Conservation (phyloP, 2,113 vertebrate species). For the Paraplagusia blochii region DNA sequence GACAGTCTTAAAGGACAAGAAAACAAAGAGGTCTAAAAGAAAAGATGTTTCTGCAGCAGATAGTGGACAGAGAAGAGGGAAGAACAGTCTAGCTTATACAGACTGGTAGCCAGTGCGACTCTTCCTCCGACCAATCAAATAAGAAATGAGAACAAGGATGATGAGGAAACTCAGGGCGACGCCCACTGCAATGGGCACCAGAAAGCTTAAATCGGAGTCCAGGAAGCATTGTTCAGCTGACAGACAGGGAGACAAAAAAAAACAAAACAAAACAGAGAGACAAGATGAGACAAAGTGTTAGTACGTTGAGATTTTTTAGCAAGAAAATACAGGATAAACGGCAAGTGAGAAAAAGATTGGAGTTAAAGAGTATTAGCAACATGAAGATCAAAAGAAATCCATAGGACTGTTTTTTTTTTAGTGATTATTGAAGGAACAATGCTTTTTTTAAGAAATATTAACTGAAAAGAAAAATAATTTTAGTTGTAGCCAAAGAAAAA, state of each 20-base stretch:
- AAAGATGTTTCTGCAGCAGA: conserved; percentile 20
- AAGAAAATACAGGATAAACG: background rate
- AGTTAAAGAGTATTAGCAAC: too few relatives aligned
- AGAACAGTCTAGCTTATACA: conserved; percentile 73
- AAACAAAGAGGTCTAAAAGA: too few relatives aligned
- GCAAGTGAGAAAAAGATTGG: conserved; percentile 4
- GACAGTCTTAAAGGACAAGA: background rate
- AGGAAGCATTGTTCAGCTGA: conserved; percentile 96
- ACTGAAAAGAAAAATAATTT: conserved; percentile 1
- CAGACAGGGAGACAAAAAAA: conserved; percentile 48
- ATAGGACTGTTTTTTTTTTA: too few relatives aligned
- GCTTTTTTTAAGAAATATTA: too few relatives aligned
- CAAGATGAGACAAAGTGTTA: conserved; percentile 46
- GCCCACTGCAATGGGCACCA: conserved; percentile 93
- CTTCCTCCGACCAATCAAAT: conserved; percentile 93
- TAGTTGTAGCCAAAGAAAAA: background rate
- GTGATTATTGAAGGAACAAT: too few relatives aligned
- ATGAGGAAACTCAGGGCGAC: conserved; percentile 92
- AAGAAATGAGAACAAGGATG: conserved; percentile 94
- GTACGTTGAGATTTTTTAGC: conserved; percentile 14
- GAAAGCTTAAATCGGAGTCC: conserved; percentile 97
- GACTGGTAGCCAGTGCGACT: conserved; percentile 93
- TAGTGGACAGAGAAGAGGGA: conserved; percentile 17
- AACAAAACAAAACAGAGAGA: conserved; percentile 12
- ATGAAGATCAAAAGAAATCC: too few relatives aligned